phyloP scores from a whole-genome alignment of 2,113 vertebrate species.

The Camelus bactrianus region DNA sequence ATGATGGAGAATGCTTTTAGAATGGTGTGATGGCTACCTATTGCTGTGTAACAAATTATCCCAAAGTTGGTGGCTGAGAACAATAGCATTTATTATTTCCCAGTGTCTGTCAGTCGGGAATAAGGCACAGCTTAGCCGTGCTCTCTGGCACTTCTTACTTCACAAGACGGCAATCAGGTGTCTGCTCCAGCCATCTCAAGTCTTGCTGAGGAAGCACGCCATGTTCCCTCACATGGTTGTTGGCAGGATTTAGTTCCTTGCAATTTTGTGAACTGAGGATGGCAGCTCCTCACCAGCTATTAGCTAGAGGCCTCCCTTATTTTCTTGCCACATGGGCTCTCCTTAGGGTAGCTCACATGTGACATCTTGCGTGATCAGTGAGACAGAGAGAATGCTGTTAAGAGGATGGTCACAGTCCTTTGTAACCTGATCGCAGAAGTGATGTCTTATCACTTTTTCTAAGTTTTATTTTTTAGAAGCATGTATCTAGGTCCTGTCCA shows the following conservation, averaged over 20 bases:
- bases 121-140: too few relatives aligned
- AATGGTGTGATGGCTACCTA: neutral
- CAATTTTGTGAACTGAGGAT: neutral
- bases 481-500: neutral
- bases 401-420: neutral
- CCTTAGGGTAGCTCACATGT: neutral
- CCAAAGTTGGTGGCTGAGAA: neutral
- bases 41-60: neutral
- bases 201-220: neutral
- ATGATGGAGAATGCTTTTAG: neutral
- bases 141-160: neutral
- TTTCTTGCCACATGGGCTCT: neutral
- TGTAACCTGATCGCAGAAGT: neutral
- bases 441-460: neutral
- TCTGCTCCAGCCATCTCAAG: too few relatives aligned
- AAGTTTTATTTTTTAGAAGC: neutral
- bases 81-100: neutral
- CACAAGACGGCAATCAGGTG: fast-evolving
- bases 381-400: neutral
- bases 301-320: neutral
- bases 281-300: too few relatives aligned
- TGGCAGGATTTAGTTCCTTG: neutral
- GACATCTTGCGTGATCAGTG: neutral
- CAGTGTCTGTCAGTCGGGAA: neutral
- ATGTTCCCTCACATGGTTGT: neutral